Evolutionary conservation across 2,113 vertebrate species (phyloP), one percentile per base, ranked within the genome.

Genomic region (Heliornis fulica): DNA sequence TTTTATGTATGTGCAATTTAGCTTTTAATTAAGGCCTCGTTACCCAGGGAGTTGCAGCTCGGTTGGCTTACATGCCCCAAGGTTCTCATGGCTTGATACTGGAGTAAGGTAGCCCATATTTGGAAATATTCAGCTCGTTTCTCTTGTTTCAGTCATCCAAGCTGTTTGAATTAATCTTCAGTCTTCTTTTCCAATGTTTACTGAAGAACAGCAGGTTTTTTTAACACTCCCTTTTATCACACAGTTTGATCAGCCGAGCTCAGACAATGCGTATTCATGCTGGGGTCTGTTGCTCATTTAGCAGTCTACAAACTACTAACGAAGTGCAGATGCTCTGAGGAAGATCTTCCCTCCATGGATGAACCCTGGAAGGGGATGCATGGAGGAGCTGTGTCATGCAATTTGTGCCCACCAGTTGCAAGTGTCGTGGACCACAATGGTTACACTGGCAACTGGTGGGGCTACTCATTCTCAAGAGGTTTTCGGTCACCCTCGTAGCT

Each of bases 121-220:
- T 96, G 95, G 94, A 96, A 92, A 92, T 83, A 91, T 20, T 83
- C 85, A 88, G 43, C 83, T 86, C 8, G 3, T 93, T 96, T 94
- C 85, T 90, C 92, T 93, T 63, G 48, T 97, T 97, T 86, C 94
- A 93, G 79, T 93, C 88, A 78, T 74, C 93, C 93, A 93, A 91
- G 93, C 93, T 96, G 90, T 93, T 95, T 94, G 94, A 96, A 95
- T 96, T 94, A 96, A 96, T 96, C 95, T 96, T 95, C 93, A 77
- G 88, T 32, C 83, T 95, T 91, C 95, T 93, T 92, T 97, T 96
- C 93, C 96, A 96, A 86, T 96, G 93, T 96, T 96, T 97, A 94
- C 94, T 96, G 94, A 96, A 86, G 90, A 97, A 86, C 90, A 88
- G 88, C 93, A 88, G 85, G 41, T 97, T 96, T 95, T 96, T 97